These are phyloP conservation scores for Poeciliopsis retropinna DNA, from an alignment of 2,113 vertebrate genomes.

Conservation along the genomic window DNA sequence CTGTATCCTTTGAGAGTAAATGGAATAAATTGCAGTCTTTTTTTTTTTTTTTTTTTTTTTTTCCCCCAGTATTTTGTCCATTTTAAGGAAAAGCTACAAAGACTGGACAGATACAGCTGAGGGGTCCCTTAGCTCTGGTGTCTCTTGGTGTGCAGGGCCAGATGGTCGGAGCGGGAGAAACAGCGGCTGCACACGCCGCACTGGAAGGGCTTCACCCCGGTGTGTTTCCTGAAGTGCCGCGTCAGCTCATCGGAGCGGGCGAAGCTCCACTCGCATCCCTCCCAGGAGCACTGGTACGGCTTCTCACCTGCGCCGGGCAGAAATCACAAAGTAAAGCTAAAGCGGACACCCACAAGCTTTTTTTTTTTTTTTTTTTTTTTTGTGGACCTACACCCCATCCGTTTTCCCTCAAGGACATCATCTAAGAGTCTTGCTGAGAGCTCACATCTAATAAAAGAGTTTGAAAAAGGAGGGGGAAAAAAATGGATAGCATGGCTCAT, in stretches of 20 bases:
- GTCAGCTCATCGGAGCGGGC: slow-evolving; percentile 96
- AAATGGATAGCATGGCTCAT: not conserved
- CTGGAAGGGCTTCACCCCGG: slow-evolving; percentile 97
- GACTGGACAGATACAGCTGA: not conserved
- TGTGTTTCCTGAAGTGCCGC: slow-evolving; percentile 97
- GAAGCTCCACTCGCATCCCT: slow-evolving; percentile 97
- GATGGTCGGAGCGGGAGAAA: slow-evolving; percentile 97
- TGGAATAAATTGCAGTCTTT: slow-evolving; percentile 16
- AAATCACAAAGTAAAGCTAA: slow-evolving; percentile 6
- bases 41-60: not conserved
- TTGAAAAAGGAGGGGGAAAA: not conserved
- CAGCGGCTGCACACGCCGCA: slow-evolving; percentile 92
- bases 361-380: too few relatives aligned
- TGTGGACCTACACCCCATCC: too few relatives aligned
- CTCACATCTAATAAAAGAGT: not conserved
- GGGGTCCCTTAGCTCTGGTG: slow-evolving; percentile 87
- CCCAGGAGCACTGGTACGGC: slow-evolving; percentile 96
- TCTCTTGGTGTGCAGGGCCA: slow-evolving; percentile 98
- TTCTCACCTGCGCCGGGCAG: slow-evolving; percentile 87
- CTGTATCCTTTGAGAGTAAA: slow-evolving; percentile 11
- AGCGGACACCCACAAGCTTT: not conserved
- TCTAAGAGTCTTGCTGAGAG: not conserved
- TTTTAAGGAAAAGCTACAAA: slow-evolving; percentile 6
- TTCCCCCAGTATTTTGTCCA: slow-evolving; percentile 1
- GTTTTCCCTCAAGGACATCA: not conserved